These are phyloP conservation scores for Drosophila colorata DNA, from an alignment of 2,888 invertebrate species.

Conservation along the genomic window DNA sequence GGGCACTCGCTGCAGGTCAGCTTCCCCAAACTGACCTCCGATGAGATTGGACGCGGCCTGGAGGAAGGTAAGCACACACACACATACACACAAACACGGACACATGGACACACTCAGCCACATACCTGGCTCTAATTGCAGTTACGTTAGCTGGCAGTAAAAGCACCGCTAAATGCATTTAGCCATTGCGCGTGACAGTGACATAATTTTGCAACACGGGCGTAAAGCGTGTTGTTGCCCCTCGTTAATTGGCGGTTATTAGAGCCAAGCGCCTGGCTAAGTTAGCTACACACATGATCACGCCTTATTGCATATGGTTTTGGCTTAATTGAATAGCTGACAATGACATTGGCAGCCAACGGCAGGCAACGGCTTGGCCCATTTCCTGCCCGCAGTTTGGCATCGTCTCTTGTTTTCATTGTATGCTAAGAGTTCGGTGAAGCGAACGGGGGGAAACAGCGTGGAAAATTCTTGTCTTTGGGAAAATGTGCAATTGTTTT, in stretches of 20 bases:
- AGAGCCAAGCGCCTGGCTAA: conserved; percentile 46
- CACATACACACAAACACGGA: conserved; percentile 1
- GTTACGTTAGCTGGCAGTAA: conserved; percentile 49
- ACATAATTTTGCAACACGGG: conserved; percentile 65
- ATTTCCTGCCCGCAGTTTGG: conserved; percentile 42
- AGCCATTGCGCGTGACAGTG: conserved; percentile 76
- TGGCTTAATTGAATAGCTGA: conserved; percentile 49
- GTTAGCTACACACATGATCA: conserved; percentile 14
- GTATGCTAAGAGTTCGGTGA: conserved; percentile 46
- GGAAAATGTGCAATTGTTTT: conserved; percentile 76
- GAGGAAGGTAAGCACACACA: conserved; percentile 89
- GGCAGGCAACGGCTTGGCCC: conserved; percentile 50
- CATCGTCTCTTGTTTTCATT: conserved; percentile 47
- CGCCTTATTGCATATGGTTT: conserved; percentile 13
- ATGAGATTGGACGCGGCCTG: conserved; percentile 89
- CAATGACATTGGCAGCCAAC: conserved; percentile 64
- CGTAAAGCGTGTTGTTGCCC: background rate
- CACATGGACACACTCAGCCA: too few species aligned
- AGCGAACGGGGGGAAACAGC: background rate
- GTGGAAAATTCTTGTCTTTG: conserved; percentile 53
- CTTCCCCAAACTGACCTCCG: conserved; percentile 89
- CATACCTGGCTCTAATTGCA: conserved; percentile 38
- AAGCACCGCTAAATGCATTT: conserved; percentile 66
- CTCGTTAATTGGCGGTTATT: conserved; percentile 59
- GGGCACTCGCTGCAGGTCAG: conserved; percentile 91